These are phyloP conservation scores for Drosophila littoralis DNA, from an alignment of 1,140 invertebrate genomes.

Conservation along the genomic window DNA sequence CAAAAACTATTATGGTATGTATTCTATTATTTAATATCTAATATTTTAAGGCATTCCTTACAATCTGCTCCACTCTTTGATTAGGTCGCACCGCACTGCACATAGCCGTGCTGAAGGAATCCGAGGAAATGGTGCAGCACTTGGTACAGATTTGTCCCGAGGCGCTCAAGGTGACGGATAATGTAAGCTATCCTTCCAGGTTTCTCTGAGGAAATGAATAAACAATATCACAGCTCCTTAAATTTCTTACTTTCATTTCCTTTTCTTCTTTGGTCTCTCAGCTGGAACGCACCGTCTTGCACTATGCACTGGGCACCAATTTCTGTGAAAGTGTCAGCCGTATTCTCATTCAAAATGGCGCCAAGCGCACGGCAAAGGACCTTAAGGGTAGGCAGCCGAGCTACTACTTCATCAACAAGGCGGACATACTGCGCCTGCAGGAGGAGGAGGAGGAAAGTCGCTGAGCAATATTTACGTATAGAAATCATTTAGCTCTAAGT, in stretches of 20 bases:
- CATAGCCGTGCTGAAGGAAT: conserved; percentile 92
- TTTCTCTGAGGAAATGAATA: too few species aligned
- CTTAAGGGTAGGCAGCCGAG: conserved; percentile 94
- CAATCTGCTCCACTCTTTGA: background rate
- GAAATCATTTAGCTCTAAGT: conserved; percentile 44
- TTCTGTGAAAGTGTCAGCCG: conserved; percentile 91
- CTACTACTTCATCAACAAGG: conserved; percentile 97
- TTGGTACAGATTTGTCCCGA: conserved; percentile 90
- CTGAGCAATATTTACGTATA: conserved; percentile 47
- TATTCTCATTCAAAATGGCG: conserved; percentile 92
- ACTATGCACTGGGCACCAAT: conserved; percentile 95
- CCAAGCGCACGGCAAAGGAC: conserved; percentile 92
- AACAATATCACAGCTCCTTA: too few species aligned
- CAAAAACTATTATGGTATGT: conserved; percentile 88
- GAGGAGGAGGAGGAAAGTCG: conserved; percentile 89
- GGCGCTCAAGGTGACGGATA: conserved; percentile 91
- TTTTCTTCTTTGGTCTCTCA: conserved; percentile 70
- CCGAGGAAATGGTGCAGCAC: conserved; percentile 90
- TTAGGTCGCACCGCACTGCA: conserved; percentile 89
- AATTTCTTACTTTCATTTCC: background rate
- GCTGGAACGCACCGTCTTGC: conserved; percentile 93
- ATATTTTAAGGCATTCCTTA: too few species aligned
- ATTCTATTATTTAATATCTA: background rate
- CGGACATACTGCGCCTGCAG: conserved; percentile 92
- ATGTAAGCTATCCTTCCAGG: conserved; percentile 88